Evolutionary conservation across 2,888 invertebrate species (phyloP).

Genomic region (Hypolimnas misippus): DNA sequence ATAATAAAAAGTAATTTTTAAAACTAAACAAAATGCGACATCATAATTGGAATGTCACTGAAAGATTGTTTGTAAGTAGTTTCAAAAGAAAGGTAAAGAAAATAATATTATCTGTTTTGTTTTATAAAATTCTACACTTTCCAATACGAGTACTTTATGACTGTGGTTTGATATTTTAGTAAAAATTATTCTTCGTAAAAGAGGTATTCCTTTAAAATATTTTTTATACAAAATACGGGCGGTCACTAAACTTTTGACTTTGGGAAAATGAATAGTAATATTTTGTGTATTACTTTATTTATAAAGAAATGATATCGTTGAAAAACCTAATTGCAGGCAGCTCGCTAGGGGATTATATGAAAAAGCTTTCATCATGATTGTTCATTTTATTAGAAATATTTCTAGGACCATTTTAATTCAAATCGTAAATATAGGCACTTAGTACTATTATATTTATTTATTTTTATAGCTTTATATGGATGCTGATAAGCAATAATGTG

Average conservation of each 20-base stretch:
- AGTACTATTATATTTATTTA: no score
- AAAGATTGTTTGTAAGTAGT: constrained; percentile 1
- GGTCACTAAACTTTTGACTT: neutral
- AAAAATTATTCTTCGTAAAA: neutral
- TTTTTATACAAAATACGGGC: neutral
- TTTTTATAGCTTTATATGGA: no score
- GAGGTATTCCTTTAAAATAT: neutral
- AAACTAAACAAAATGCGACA: no score
- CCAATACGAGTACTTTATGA: no score
- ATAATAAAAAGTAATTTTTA: no score
- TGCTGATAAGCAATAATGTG: no score
- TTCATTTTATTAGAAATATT: neutral
- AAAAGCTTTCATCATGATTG: neutral
- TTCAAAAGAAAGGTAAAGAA: neutral
- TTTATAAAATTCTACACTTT: constrained; percentile 1
- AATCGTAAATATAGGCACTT: no score
- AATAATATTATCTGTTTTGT: neutral
- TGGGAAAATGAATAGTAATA: neutral
- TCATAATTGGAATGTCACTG: no score
- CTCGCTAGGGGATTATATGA: neutral
- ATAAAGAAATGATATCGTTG: neutral
- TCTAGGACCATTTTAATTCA: no score
- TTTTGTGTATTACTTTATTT: neutral
- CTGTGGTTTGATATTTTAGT: neutral
- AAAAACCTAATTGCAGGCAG: neutral